Evolutionary conservation across 2,797 vertebrate genomes (phyloP), one percentile per base, ranked within the genome.

Genomic region (Hydrophis major): DNA sequence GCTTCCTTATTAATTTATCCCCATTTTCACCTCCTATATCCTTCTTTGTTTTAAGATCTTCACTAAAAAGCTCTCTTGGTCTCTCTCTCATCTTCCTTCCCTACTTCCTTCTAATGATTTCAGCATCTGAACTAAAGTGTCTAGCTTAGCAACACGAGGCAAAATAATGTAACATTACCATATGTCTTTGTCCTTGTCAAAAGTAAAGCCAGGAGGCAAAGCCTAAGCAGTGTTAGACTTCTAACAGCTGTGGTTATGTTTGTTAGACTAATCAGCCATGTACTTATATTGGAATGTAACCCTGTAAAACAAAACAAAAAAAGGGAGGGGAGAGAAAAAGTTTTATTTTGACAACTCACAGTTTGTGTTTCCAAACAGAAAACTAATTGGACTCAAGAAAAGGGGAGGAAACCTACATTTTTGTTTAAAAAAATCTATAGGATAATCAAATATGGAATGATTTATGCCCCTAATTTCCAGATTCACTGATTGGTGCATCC

Each of bases 261-360:
- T 97, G 97, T 98, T 98, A 96, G 96, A 97, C 95, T 98, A 98
- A 98, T 98, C 97, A 98, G 97, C 95, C 94, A 96, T 97, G 98
- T 98, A 98, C 98, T 98, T 99, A 98, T 96, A 96, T 95, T 96
- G 98, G 98, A 98, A 98, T 98, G 97, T 96, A 97, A 95, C 91
- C 42, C 42, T 96, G 95, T 95, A 95, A 97, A 96, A 95, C n/a
- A 69, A 69, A 69, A 32, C 66, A 69, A 74, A 37, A 74, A 78
- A 22, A 6, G 1, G 18, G 57, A 74, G 32, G 18, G 32, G 0
- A 37, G 6, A 78, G 32, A 78, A 94, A 94, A 93, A 94, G 56
- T 94, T 78, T 94, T 98, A 96, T 97, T 98, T 97, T 98, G 98
- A 98, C 97, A 98, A 97, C 96, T 98, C 97, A 97, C 93, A 28